These are phyloP conservation scores for Acridotheres tristis DNA, from an alignment of 2,797 vertebrate genomes.

Conservation along the genomic window DNA sequence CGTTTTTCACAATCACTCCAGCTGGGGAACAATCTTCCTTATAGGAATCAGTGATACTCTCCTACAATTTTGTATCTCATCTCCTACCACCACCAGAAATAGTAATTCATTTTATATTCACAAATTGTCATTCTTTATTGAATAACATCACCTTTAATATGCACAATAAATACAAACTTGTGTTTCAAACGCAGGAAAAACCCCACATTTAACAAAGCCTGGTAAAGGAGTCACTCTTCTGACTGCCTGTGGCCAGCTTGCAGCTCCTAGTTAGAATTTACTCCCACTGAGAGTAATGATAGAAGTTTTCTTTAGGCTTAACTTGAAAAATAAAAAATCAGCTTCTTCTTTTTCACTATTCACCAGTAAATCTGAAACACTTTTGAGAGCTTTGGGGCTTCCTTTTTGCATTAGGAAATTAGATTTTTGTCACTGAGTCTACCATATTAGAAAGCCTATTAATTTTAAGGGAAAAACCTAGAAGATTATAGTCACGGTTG, in stretches of 20 bases:
- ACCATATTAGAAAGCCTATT: not conserved
- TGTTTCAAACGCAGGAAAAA: not conserved
- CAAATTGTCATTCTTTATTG: not conserved
- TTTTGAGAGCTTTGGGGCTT: not conserved
- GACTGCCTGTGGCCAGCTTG: not conserved
- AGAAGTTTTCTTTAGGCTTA: not conserved
- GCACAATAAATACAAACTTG: not conserved
- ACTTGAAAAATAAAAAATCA: not conserved
- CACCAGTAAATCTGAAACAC: not conserved
- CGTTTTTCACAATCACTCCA: not conserved
- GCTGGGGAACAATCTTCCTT: not conserved
- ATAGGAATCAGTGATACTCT: not conserved
- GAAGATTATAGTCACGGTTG: not conserved
- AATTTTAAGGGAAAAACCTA: not conserved
- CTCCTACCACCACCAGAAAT: not conserved
- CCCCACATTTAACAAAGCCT: accelerated
- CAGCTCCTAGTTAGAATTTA: not conserved
- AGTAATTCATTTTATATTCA: not conserved
- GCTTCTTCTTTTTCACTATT: not conserved
- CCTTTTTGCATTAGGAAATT: not conserved
- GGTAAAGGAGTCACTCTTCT: not conserved
- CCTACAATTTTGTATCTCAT: not conserved
- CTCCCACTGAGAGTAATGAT: not conserved
- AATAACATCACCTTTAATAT: not conserved
- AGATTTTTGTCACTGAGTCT: not conserved